These are phyloP conservation scores for Tamias sibiricus DNA, from an alignment of 2,113 vertebrate species.

Conservation along the genomic window DNA sequence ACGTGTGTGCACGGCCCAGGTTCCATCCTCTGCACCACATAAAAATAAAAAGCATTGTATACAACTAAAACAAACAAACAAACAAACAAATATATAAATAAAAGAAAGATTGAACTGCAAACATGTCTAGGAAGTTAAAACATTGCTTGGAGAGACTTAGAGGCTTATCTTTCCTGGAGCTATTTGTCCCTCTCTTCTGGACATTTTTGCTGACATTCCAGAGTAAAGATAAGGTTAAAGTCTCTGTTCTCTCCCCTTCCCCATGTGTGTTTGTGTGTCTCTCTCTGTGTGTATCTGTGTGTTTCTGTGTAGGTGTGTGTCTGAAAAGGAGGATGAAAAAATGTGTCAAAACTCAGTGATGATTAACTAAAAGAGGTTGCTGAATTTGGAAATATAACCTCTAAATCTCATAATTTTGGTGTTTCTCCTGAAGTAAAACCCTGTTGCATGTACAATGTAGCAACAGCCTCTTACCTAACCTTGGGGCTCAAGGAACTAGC, in stretches of 20 bases:
- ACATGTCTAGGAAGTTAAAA: background rate
- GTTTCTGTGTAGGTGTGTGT: too few relatives aligned
- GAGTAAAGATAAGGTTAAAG: background rate
- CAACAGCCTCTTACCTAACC: background rate
- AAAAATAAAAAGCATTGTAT: too few relatives aligned
- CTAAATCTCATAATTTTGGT: background rate
- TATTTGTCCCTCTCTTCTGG: background rate
- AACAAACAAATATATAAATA: too few relatives aligned
- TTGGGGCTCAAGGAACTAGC: background rate
- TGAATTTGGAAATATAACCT: too few relatives aligned
- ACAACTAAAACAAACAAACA: too few relatives aligned
- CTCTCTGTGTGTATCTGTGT: too few relatives aligned
- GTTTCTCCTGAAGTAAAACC: too few relatives aligned
- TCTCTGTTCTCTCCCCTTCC: background rate
- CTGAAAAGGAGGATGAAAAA: background rate
- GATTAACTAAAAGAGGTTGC: too few relatives aligned
- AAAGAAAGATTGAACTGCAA: background rate
- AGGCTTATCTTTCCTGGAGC: background rate
- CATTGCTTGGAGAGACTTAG: background rate
- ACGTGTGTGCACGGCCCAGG: too few relatives aligned
- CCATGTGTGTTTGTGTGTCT: too few relatives aligned
- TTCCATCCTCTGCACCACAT: too few relatives aligned
- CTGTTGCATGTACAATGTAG: too few relatives aligned
- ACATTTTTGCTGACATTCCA: background rate
- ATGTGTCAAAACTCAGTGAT: background rate